Percentiles rank a stretch among this genome's conserved stretches.
Conservation (phyloP, 2,113 vertebrate species). For the Pseudolaguvia tuberculata region DNA sequence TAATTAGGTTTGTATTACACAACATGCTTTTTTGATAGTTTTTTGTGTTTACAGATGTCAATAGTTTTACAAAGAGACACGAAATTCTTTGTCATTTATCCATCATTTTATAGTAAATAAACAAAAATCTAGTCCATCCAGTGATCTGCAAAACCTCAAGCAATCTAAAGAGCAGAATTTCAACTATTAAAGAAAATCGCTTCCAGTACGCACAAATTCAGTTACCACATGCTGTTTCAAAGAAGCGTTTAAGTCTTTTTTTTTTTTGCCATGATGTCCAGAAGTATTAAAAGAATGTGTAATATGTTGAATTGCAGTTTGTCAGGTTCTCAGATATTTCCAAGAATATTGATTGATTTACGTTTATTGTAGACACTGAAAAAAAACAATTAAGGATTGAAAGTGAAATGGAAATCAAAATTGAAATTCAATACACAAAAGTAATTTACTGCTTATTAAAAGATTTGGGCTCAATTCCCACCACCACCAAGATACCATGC, state of each 20-base stretch:
- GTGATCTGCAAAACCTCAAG: conserved; percentile 1
- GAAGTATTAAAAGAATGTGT: background rate
- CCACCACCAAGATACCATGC: no score
- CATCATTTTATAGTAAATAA: conserved; percentile 19
- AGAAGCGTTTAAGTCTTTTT: background rate
- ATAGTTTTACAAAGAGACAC: conserved; percentile 17
- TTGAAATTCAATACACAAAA: background rate
- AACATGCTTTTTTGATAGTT: conserved; percentile 31
- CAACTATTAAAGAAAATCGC: background rate
- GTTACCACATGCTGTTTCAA: background rate
- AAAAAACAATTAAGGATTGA: background rate
- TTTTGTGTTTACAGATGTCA: conserved; percentile 31
- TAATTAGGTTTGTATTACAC: conserved; percentile 1
- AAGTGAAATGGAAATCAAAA: background rate
- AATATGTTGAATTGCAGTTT: background rate
- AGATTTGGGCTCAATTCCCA: no score
- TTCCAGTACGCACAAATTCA: conserved; percentile 2
- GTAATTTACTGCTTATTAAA: no score
- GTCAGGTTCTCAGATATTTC: background rate
- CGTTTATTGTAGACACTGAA: background rate
- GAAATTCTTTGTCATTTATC: conserved; percentile 24
- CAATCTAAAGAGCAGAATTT: conserved; percentile 31
- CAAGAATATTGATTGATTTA: background rate
- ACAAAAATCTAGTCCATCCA: conserved; percentile 4
- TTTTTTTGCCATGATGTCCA: background rate